phyloP scores from a whole-genome alignment of 2,113 vertebrate genomes.

The Tringa solitaria region DNA sequence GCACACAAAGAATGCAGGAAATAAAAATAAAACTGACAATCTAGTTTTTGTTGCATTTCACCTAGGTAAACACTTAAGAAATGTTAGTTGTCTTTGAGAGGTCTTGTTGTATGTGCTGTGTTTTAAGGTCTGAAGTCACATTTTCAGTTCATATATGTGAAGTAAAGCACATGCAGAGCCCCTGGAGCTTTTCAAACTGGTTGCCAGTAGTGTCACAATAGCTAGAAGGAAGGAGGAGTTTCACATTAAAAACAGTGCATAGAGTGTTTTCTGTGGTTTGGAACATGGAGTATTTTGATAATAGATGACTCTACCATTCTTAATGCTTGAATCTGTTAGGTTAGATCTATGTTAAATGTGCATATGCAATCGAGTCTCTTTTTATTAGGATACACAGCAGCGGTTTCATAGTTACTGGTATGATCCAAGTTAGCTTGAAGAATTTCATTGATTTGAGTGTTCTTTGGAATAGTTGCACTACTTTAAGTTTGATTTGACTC shows the following conservation, averaged over 20 bases:
- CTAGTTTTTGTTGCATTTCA: not conserved
- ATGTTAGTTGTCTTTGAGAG: not conserved
- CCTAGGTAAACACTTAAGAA: not conserved
- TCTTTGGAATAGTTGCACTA: not conserved
- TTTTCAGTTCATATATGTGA: not conserved
- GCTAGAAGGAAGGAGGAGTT: not conserved
- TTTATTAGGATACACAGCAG: not conserved
- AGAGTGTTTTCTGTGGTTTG: not conserved
- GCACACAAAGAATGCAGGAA: not conserved
- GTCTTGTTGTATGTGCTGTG: fast-evolving
- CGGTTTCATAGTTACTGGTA: not conserved
- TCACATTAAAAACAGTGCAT: not conserved
- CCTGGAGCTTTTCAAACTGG: not conserved
- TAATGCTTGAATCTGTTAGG: not conserved
- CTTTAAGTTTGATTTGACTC: not conserved
- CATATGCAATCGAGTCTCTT: not conserved
- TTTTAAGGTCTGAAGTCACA: not conserved
- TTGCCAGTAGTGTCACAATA: not conserved
- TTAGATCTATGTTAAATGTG: not conserved
- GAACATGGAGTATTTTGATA: not conserved
- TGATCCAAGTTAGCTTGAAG: not conserved
- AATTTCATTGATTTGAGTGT: not conserved
- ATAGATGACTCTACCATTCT: not conserved
- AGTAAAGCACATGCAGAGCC: not conserved
- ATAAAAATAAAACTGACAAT: not conserved